Conservation (phyloP, 2,888 invertebrate genomes). For the Bugulina stolonifera region DNA sequence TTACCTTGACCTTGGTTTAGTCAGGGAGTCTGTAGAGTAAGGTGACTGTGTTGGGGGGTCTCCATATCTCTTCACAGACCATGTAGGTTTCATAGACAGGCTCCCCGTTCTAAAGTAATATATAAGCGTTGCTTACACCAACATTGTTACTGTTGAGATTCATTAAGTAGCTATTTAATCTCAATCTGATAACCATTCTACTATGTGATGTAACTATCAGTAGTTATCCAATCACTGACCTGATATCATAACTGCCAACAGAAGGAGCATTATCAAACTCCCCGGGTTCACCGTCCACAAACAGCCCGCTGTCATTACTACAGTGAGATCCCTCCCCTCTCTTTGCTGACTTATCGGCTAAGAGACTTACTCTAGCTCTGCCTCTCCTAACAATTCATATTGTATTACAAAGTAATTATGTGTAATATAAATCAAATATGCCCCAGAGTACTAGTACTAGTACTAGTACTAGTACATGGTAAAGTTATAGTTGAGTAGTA, state of each 20-base stretch:
- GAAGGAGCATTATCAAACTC: neutral
- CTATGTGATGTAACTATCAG: too few relatives aligned
- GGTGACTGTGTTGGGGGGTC: neutral
- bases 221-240: neutral
- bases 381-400: too few relatives aligned
- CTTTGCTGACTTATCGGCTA: neutral
- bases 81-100: neutral
- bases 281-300: neutral
- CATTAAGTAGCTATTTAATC: too few relatives aligned
- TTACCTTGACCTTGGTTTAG: conserved; percentile 18
- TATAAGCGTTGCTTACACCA: too few relatives aligned
- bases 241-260: neutral
- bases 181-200: too few relatives aligned
- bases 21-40: neutral
- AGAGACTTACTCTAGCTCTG: neutral
- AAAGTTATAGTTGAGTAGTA: too few relatives aligned
- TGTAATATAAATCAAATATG: too few relatives aligned
- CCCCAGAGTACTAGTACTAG: too few relatives aligned
- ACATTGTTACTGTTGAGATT: too few relatives aligned
- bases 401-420: too few relatives aligned
- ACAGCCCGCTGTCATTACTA: conserved; percentile 16
- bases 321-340: neutral
- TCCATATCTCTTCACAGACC: neutral
- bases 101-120: neutral
- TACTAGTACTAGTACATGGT: too few relatives aligned